Evolutionary conservation across 2,888 invertebrate species (phyloP).

Genomic region (Cancer borealis): DNA sequence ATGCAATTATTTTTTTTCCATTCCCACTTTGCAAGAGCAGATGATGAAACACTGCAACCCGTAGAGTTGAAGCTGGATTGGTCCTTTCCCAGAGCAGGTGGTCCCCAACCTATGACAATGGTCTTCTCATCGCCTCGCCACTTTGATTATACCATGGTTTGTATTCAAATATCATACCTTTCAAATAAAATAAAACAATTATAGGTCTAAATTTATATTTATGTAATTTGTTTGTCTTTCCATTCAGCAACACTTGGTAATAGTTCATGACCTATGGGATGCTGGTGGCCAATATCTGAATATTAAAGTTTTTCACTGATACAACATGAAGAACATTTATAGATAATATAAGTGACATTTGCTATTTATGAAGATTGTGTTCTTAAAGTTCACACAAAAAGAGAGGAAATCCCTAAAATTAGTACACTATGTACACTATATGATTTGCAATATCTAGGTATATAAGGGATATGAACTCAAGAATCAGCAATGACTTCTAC

Average conservation of each 20-base stretch:
- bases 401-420: neutral
- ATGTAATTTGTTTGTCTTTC: neutral
- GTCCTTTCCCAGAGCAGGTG: neutral
- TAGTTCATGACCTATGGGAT: neutral
- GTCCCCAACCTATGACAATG: neutral
- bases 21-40: neutral
- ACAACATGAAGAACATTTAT: neutral
- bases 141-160: neutral
- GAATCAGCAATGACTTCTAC: too few relatives aligned
- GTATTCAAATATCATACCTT: neutral
- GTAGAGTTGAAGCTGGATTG: constrained; percentile 61
- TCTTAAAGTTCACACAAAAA: neutral
- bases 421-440: neutral
- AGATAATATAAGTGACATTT: neutral
- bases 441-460: neutral
- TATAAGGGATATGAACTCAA: too few relatives aligned
- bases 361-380: neutral
- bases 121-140: neutral
- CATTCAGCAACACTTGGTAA: neutral
- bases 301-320: neutral
- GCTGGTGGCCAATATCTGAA: neutral
- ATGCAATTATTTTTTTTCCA: neutral
- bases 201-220: neutral
- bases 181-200: neutral
- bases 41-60: constrained; percentile 39